A percentile compares a stretch with the other conserved stretches of the same genome.
phyloP scores from a whole-genome alignment of 2,888 invertebrate species.

The Cataglyphis albicans region DNA sequence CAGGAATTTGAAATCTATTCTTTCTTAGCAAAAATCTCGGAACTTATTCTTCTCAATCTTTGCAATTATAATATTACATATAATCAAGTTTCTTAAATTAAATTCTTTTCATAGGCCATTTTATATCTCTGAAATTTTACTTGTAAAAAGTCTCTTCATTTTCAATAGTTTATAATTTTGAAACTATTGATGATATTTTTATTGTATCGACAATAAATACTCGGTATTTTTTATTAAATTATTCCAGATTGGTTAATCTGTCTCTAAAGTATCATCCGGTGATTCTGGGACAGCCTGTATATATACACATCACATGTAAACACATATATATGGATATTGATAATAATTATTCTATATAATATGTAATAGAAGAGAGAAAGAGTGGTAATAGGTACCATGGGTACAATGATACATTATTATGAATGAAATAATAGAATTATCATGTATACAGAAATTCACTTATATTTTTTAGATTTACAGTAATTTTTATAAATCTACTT shows the following conservation, averaged over 20 bases:
- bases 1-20: neutral
- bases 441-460: constrained; percentile 82
- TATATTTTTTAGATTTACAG: constrained; percentile 85
- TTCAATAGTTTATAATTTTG: constrained; percentile 1
- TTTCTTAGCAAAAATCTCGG: neutral
- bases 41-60: neutral
- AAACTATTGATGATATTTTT: neutral
- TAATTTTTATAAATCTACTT: constrained; percentile 84
- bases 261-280: constrained; percentile 28
- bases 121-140: neutral
- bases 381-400: constrained; percentile 69
- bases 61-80: neutral
- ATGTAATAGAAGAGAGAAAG: constrained; percentile 55
- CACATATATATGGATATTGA: constrained; percentile 67
- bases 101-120: neutral
- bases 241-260: constrained; percentile 21
- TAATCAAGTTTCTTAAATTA: neutral
- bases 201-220: neutral
- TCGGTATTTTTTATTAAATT: neutral
- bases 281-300: constrained; percentile 46
- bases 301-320: constrained; percentile 55
- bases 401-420: constrained; percentile 69
- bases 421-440: constrained; percentile 74
- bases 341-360: constrained; percentile 73
- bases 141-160: neutral